These are phyloP conservation scores for Setipinna tenuifilis DNA, from an alignment of 2,797 vertebrate genomes.

Conservation along the genomic window DNA sequence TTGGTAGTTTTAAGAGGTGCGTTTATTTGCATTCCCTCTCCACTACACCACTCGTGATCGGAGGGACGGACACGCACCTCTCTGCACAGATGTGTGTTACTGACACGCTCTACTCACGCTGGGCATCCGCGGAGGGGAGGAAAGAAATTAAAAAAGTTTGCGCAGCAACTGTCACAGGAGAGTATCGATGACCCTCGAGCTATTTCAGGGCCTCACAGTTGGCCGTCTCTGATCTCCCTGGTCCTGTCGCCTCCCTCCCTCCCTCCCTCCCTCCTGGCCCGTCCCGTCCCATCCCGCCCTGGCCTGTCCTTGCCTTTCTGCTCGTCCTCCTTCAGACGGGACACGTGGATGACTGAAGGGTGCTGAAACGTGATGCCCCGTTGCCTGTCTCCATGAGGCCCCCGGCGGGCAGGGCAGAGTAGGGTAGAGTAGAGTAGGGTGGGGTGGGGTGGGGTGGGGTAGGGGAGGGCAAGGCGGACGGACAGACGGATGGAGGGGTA, in stretches of 20 bases:
- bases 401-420: background rate
- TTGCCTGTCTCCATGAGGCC: slow-evolving; percentile 36
- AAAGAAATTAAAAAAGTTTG: background rate
- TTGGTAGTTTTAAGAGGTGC: no score
- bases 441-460: no score
- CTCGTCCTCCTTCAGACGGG: slow-evolving; percentile 55
- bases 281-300: slow-evolving; percentile 27
- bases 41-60: no score
- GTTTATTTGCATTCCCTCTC: no score
- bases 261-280: background rate
- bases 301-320: slow-evolving; percentile 20
- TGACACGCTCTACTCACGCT: background rate
- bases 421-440: no score
- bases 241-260: background rate
- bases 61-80: background rate
- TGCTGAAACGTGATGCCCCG: slow-evolving; percentile 52
- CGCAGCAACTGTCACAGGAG: slow-evolving; percentile 17
- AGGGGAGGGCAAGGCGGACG: background rate
- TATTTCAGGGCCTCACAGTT: slow-evolving; percentile 17
- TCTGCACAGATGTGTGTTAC: background rate
- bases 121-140: background rate
- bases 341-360: slow-evolving; percentile 48
- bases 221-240: background rate
- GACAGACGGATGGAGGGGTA: slow-evolving; percentile 32
- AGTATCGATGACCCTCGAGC: background rate